Percentiles rank a stretch among this genome's conserved stretches.
These are phyloP conservation scores for Neria commutata DNA, from an alignment of 2,888 invertebrate species.

Conservation along the genomic window DNA sequence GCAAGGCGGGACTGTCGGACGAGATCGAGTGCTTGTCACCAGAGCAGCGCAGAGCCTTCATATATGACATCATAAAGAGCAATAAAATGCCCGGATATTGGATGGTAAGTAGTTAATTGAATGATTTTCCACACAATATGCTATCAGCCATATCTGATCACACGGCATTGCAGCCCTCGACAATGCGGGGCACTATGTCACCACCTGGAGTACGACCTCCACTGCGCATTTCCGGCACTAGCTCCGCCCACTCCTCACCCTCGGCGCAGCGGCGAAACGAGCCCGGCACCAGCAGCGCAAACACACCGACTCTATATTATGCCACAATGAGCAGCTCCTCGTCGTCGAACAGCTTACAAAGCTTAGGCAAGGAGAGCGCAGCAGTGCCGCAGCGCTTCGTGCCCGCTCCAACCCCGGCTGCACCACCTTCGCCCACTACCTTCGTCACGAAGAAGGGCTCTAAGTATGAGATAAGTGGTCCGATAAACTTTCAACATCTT, in stretches of 20 bases:
- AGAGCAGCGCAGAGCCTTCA: conserved; percentile 48
- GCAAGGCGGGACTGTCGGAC: conserved; percentile 47
- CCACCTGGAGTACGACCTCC: conserved; percentile 44
- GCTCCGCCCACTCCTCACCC: conserved; percentile 15
- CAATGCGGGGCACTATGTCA: conserved; percentile 39
- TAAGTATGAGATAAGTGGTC: conserved; percentile 50
- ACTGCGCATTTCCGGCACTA: conserved; percentile 25
- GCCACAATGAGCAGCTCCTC: conserved; percentile 40
- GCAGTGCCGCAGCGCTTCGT: conserved; percentile 23
- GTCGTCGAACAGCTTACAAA: conserved; percentile 42
- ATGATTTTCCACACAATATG: conserved; percentile 1
- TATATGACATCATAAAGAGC: conserved; percentile 55
- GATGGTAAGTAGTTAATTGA: conserved; percentile 42
- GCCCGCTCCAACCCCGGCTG: conserved; percentile 21
- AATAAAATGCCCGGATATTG: conserved; percentile 54
- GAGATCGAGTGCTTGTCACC: conserved; percentile 45
- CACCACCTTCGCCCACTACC: conserved; percentile 43
- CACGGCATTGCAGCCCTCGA: conserved; percentile 35
- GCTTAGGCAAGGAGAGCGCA: conserved; percentile 26
- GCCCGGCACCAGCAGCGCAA: conserved; percentile 23
- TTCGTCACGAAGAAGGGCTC: conserved; percentile 46
- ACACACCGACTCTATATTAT: conserved; percentile 9
- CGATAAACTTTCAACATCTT: conserved; percentile 48
- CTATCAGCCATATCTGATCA: conserved; percentile 35
- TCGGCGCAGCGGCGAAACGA: conserved; percentile 22